A percentile compares a stretch with the other conserved stretches of the same genome.
phyloP scores from a whole-genome alignment of 2,113 vertebrate genomes.

The Ginglymostoma cirratum region DNA sequence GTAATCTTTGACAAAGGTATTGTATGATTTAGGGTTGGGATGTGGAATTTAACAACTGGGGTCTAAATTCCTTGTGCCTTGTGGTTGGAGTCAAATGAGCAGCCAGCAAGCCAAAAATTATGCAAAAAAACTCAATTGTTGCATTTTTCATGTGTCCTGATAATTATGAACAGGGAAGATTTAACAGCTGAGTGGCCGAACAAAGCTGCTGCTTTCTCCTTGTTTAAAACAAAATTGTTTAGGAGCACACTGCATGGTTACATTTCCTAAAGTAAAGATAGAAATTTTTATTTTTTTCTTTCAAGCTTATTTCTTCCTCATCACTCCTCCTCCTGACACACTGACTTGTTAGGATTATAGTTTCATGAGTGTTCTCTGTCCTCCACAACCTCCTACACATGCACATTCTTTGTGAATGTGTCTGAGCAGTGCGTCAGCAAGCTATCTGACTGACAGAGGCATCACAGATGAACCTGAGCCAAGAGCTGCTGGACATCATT shows the following conservation, averaged over 20 bases:
- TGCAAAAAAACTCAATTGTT: not conserved
- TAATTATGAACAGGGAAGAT: not conserved
- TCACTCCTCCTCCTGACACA: not conserved
- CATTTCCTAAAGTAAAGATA: not conserved
- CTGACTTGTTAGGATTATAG: not conserved
- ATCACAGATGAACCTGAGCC: not conserved
- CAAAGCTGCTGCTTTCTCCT: not conserved
- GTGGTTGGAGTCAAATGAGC: not conserved
- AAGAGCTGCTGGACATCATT: not conserved
- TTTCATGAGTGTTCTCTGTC: not conserved
- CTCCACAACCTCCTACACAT: not conserved
- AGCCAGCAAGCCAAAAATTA: not conserved
- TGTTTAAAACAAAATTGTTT: not conserved
- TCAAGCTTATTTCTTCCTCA: not conserved
- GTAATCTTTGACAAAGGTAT: not conserved
- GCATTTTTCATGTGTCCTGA: not conserved
- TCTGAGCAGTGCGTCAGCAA: not conserved
- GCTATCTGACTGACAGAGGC: not conserved
- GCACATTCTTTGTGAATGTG: not conserved
- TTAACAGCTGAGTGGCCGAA: not conserved
- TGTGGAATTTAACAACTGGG: not conserved
- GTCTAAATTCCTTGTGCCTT: not conserved
- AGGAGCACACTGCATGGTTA: not conserved
- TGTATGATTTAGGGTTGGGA: not conserved
- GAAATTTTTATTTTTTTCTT: not conserved